Evolutionary conservation across 2,797 vertebrate species (phyloP).

Genomic region (Neopelma chrysocephalum): DNA sequence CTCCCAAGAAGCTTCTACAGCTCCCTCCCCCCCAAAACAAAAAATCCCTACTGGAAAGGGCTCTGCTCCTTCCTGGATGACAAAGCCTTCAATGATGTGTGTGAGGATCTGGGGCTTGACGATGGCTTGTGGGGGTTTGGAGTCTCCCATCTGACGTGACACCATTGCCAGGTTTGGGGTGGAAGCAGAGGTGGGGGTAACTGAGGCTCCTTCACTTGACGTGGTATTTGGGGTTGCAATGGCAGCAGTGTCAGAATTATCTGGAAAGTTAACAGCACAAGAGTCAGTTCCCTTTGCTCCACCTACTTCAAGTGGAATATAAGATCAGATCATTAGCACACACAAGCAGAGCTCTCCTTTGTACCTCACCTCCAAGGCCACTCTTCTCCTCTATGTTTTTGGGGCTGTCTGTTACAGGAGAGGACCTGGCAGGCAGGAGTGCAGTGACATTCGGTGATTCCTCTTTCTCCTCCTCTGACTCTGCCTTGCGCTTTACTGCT

Average conservation of each 20-base stretch:
- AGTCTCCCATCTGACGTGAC: constrained; percentile 81
- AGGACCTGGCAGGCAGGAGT: constrained; percentile 69
- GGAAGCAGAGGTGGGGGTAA: constrained; percentile 63
- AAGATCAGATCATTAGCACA: neutral
- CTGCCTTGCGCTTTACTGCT: constrained; percentile 91
- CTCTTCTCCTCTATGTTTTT: constrained; percentile 75
- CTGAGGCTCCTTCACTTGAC: constrained; percentile 55
- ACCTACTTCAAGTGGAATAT: neutral
- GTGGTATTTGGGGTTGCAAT: constrained; percentile 40
- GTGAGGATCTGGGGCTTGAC: constrained; percentile 99
- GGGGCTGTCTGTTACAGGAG: constrained; percentile 72
- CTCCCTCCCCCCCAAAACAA: neutral
- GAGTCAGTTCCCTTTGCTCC: neutral
- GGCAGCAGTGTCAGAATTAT: constrained; percentile 72
- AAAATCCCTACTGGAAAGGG: constrained; percentile 90
- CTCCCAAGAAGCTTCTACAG: neutral
- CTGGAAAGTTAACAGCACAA: constrained; percentile 64
- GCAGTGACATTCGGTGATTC: constrained; percentile 28
- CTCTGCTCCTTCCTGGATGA: constrained; percentile 98
- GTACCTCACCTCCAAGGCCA: constrained; percentile 70
- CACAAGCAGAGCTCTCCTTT: neutral
- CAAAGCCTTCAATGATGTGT: constrained; percentile 97
- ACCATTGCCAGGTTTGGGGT: constrained; percentile 81
- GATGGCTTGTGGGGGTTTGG: constrained; percentile 92
- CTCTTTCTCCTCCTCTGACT: constrained; percentile 85